Evolutionary conservation across 2,113 vertebrate species (phyloP).

Genomic region (Sakesphorus luctuosus): DNA sequence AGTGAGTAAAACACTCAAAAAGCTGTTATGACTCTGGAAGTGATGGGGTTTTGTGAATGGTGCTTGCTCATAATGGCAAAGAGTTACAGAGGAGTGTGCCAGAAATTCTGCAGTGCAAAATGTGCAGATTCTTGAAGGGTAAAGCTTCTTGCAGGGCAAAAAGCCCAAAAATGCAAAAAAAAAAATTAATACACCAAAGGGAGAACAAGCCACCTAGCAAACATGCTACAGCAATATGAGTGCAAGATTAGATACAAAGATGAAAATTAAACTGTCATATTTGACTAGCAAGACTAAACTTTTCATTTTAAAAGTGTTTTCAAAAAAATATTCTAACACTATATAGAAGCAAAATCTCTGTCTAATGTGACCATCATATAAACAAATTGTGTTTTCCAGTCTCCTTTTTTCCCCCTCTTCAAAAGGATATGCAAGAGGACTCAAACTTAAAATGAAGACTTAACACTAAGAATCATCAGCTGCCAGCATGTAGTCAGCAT

Average conservation of each 20-base stretch:
- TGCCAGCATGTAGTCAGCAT: not conserved
- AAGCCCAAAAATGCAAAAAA: slow-evolving; percentile 49
- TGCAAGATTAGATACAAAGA: slow-evolving; percentile 62
- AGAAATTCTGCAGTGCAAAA: slow-evolving; percentile 65
- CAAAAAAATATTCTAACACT: not conserved
- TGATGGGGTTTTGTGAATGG: slow-evolving; percentile 38
- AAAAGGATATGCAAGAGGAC: not conserved
- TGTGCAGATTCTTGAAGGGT: slow-evolving; percentile 45
- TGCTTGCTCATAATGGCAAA: slow-evolving; percentile 61
- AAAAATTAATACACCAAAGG: slow-evolving; percentile 55
- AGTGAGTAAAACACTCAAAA: slow-evolving; percentile 45
- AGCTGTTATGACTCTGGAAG: slow-evolving; percentile 59
- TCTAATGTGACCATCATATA: not conserved
- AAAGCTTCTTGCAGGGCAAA: slow-evolving; percentile 64
- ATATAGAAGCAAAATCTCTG: not conserved
- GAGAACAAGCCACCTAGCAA: slow-evolving; percentile 75
- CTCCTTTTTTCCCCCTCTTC: not conserved
- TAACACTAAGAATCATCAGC: not conserved
- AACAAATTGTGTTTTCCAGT: not conserved
- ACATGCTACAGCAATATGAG: slow-evolving; percentile 73
- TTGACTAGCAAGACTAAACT: not conserved
- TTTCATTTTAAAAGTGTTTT: not conserved
- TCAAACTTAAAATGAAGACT: not conserved
- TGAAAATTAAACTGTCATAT: not conserved
- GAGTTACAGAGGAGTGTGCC: slow-evolving; percentile 55